phyloP scores from a whole-genome alignment of 2,113 vertebrate species.

The Atrichornis clamosus region DNA sequence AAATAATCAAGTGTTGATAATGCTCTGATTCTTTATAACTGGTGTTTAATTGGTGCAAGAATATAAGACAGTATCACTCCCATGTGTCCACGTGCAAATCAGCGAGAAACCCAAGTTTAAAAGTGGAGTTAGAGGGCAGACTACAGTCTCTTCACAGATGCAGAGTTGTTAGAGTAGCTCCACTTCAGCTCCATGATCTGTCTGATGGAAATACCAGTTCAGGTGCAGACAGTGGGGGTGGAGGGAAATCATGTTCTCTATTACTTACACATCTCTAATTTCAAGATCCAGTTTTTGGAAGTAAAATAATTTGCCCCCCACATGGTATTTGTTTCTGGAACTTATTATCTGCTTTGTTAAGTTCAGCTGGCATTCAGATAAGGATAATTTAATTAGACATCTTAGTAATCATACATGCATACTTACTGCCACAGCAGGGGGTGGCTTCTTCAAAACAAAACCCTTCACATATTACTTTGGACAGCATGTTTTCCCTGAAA shows the following conservation, averaged over 20 bases:
- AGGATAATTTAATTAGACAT: constrained; percentile 79
- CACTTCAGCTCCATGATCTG: not conserved
- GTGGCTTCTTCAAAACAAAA: constrained; percentile 45
- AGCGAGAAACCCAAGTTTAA: not conserved
- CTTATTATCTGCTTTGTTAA: constrained; percentile 81
- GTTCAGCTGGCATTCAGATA: constrained; percentile 79
- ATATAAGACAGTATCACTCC: not conserved
- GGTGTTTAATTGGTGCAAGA: not conserved
- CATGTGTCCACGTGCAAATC: not conserved
- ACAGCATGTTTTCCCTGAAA: constrained; percentile 15
- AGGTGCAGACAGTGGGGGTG: constrained; percentile 46
- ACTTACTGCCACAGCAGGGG: constrained; percentile 67
- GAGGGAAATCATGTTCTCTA: constrained; percentile 63
- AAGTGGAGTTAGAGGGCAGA: not conserved
- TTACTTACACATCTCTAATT: constrained; percentile 73
- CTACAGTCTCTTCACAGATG: not conserved
- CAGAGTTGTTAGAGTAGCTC: not conserved
- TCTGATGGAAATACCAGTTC: constrained; percentile 16
- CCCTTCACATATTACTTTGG: not conserved
- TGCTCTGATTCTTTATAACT: not conserved
- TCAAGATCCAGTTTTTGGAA: constrained; percentile 71
- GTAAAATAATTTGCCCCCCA: constrained; percentile 76
- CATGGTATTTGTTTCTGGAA: constrained; percentile 77
- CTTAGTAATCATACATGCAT: constrained; percentile 69
- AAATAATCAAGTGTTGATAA: not conserved